Base-by-base conservation (phyloP, 2,797 vertebrate species). In the Sphenopsis melanotis region DNA sequence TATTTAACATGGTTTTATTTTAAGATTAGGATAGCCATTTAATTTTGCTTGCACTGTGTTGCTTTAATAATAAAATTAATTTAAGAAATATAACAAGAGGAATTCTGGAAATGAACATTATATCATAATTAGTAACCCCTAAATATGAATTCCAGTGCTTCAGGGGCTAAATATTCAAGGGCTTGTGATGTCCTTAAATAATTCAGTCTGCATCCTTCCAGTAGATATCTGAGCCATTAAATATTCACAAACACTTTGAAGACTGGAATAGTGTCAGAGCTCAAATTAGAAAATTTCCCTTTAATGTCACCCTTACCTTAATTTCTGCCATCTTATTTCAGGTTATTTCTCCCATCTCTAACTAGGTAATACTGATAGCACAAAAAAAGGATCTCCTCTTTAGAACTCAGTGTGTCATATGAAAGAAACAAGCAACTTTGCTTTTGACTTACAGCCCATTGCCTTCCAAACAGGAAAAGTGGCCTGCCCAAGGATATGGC, bases 161-260 rank as follows among this genome's bases (percentile, higher is more conserved):
- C 34, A 70, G 47, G 87, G 80, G 60, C 92, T 89, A 87, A 93
- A 83, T 72, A 87, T 53, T 64, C 65, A 87, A 93, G 27, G 29
- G 52, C 78, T 93, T 96, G 44, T 82, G 82, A 82, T 88, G 42
- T 37, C 70, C 80, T 97, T 95, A 90, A 96, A 92, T 96, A 96
- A 95, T 94, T 95, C 88, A 94, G 23, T 56, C 76, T 68, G 93
- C 4, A 7, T 78, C 61, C 75, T 96, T 94, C 87, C 37, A 87
- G 61, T 57, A 90, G 76, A 91, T 90, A 59, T 93, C 39, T 61
- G 86, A 94, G 76, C 57, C 24, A 94, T 92, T 95, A 97, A 97
- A 95, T 95, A 96, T 96, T 97, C 83, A 94, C 82, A 87, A 94
- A 79, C 47, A 42, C 76, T 97, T 96, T 96, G 71, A 90, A 76